Percentiles rank a stretch among this genome's conserved stretches.
These are phyloP conservation scores for Cydia amplana DNA, from an alignment of 1,140 invertebrate species.

Conservation along the genomic window DNA sequence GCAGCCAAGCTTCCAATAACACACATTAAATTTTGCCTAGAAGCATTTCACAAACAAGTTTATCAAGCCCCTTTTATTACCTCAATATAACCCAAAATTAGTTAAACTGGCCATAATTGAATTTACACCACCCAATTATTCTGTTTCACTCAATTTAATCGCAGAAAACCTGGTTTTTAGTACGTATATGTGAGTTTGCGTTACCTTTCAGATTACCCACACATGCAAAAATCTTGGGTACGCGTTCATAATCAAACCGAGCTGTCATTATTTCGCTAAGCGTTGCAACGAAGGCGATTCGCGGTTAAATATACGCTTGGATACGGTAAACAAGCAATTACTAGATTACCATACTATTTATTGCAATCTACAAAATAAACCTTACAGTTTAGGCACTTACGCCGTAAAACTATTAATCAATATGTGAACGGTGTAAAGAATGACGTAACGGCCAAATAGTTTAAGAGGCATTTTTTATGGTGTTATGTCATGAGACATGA, in stretches of 20 bases:
- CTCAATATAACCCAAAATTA: conserved; percentile 9
- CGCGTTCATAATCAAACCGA: conserved; percentile 40
- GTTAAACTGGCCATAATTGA: conserved; percentile 38
- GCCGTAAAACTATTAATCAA: neutral
- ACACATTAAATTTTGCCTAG: neutral
- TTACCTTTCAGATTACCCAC: neutral
- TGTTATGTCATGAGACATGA: conserved; percentile 36
- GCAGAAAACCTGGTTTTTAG: neutral
- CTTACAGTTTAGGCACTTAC: conserved; percentile 10
- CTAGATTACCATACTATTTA: conserved; percentile 53
- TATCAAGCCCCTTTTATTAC: conserved; percentile 8
- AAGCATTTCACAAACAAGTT: neutral
- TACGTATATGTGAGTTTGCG: neutral
- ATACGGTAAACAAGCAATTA: conserved; percentile 57
- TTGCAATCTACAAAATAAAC: conserved; percentile 6
- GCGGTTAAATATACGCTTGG: conserved; percentile 42
- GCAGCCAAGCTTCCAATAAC: neutral
- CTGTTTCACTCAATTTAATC: conserved; percentile 6
- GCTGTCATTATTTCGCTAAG: conserved; percentile 44
- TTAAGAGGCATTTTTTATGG: conserved; percentile 1
- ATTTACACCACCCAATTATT: conserved; percentile 33
- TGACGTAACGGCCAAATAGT: neutral
- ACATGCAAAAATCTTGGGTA: neutral
- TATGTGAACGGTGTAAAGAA: neutral
- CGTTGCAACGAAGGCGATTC: conserved; percentile 39